Conservation (phyloP, 1,140 invertebrate genomes). For the Rhyacophila brunnea region DNA sequence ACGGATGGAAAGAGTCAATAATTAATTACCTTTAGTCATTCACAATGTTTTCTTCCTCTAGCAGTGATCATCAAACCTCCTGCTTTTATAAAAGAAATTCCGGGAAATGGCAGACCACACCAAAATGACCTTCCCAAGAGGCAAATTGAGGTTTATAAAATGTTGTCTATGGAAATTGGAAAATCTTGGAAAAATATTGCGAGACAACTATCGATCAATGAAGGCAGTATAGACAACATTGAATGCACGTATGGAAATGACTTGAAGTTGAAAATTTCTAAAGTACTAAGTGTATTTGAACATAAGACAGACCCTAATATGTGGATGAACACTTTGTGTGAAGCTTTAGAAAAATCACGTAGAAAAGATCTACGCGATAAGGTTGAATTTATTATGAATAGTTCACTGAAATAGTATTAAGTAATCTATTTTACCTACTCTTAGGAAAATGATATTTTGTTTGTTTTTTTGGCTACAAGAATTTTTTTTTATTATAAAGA, state of each 20-base stretch:
- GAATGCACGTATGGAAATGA: conserved; percentile 7
- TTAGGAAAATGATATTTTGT: too few relatives aligned
- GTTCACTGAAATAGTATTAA: too few relatives aligned
- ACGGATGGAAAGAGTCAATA: too few relatives aligned
- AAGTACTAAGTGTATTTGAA: conserved; percentile 10
- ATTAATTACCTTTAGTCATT: too few relatives aligned
- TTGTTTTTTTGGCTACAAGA: too few relatives aligned
- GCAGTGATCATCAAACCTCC: too few relatives aligned
- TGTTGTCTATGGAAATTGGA: conserved; percentile 18
- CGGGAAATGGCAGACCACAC: not conserved
- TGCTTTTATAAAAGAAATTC: too few relatives aligned
- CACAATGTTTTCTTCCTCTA: too few relatives aligned
- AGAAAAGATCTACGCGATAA: conserved; percentile 20
- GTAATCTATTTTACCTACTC: too few relatives aligned
- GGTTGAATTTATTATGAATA: conserved; percentile 2
- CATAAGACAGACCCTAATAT: not conserved
- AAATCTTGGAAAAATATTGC: conserved; percentile 15
- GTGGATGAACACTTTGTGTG: conserved; percentile 9
- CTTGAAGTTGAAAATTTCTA: conserved; percentile 17
- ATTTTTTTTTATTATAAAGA: too few relatives aligned
- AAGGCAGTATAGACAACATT: conserved; percentile 18
- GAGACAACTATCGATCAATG: conserved; percentile 9
- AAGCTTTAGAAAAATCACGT: conserved; percentile 18
- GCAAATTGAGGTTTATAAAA: conserved; percentile 2
- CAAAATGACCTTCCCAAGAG: not conserved